phyloP scores from a whole-genome alignment of 1,140 invertebrate species.

The Ctenoplectra terminalis region DNA sequence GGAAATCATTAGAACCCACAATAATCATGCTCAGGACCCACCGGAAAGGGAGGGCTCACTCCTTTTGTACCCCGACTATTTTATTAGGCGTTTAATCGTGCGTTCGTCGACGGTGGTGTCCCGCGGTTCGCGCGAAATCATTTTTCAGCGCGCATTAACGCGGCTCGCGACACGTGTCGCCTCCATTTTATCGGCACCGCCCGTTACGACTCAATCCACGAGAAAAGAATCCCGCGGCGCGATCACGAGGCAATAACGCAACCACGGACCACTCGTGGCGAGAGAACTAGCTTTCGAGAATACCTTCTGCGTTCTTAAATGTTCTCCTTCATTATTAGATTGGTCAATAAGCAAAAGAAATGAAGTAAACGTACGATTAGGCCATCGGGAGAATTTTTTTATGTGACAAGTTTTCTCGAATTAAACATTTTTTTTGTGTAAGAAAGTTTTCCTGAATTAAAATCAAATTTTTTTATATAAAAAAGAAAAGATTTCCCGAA shows the following conservation, averaged over 20 bases:
- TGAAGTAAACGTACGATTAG: too few species aligned
- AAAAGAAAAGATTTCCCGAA: too few species aligned
- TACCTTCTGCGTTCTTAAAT: too few species aligned
- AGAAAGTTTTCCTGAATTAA: too few species aligned
- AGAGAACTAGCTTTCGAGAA: too few species aligned
- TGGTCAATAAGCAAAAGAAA: too few species aligned
- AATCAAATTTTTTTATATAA: too few species aligned
- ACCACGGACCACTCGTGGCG: neutral
- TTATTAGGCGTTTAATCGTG: conserved; percentile 57
- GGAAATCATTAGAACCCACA: conserved; percentile 57
- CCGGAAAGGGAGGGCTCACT: conserved; percentile 20
- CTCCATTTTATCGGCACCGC: conserved; percentile 39
- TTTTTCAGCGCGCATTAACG: conserved; percentile 64
- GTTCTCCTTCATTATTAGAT: too few species aligned
- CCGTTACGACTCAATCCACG: conserved; percentile 56
- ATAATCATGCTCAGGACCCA: neutral
- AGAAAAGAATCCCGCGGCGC: conserved; percentile 42
- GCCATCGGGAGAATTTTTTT: too few species aligned
- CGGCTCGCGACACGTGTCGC: conserved; percentile 59
- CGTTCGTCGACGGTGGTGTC: conserved; percentile 4
- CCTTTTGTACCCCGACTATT: conserved; percentile 31
- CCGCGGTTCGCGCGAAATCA: conserved; percentile 56
- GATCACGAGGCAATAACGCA: conserved; percentile 39
- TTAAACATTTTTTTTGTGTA: too few species aligned
- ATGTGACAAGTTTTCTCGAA: too few species aligned